A percentile compares a stretch with the other conserved stretches of the same genome.
Conservation (phyloP, 2,888 invertebrate species). For the Acronicta alni region DNA sequence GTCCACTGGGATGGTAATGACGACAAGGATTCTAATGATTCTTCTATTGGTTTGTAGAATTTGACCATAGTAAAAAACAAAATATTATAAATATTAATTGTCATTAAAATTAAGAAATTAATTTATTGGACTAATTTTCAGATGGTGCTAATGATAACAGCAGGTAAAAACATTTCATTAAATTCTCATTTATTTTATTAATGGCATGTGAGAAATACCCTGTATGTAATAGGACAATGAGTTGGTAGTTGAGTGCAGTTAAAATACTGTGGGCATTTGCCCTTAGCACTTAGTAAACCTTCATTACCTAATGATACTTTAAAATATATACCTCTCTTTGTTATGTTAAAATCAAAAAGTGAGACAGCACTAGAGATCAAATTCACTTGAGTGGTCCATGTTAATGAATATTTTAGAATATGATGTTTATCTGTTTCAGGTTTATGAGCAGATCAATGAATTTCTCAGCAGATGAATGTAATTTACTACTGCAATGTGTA, state of each 20-base stretch:
- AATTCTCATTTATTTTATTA: background rate
- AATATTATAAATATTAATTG: no score
- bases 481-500: conserved; percentile 77
- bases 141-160: conserved; percentile 45
- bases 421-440: conserved; percentile 35
- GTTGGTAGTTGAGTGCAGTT: no score
- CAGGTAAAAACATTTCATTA: conserved; percentile 26
- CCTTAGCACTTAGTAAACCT: no score
- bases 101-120: background rate
- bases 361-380: no score
- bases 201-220: no score
- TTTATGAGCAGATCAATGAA: conserved; percentile 60
- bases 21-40: conserved; percentile 53
- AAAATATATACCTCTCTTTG: no score
- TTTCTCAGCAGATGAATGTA: conserved; percentile 78
- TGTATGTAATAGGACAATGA: no score
- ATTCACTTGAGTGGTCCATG: no score
- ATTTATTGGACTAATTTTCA: conserved; percentile 24
- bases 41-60: conserved; percentile 42
- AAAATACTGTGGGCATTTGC: no score
- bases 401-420: no score
- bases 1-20: conserved; percentile 55
- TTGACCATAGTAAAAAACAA: background rate
- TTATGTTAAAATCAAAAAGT: no score
- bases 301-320: no score